Evolutionary conservation across 2,888 invertebrate species (phyloP).

Genomic region (Sesia bembeciformis): DNA sequence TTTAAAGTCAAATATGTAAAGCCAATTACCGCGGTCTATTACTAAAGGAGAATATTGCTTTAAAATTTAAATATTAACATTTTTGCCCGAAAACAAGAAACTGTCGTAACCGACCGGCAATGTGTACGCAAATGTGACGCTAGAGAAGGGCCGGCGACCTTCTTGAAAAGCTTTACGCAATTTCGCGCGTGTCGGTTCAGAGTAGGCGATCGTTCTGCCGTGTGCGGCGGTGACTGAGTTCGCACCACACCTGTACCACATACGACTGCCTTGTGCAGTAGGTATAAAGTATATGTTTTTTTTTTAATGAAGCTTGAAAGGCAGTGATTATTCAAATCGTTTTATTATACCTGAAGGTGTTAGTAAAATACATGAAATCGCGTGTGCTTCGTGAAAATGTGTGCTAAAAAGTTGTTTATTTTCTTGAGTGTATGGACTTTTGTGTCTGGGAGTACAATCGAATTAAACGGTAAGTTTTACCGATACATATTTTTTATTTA

Average conservation of each 20-base stretch:
- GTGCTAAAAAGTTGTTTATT: neutral
- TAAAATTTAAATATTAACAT: neutral
- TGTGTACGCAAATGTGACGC: neutral
- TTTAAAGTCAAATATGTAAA: neutral
- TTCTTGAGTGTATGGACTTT: neutral
- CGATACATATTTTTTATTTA: neutral
- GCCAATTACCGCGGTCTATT: neutral
- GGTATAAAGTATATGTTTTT: too few relatives aligned
- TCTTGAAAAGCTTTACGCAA: neutral
- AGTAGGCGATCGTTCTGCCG: too few relatives aligned
- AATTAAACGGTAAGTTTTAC: neutral
- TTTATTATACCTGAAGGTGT: too few relatives aligned
- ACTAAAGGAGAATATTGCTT: neutral
- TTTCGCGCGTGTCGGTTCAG: neutral
- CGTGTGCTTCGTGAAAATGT: neutral
- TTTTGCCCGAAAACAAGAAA: neutral
- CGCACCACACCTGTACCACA: too few relatives aligned
- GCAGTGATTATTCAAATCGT: too few relatives aligned
- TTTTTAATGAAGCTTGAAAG: too few relatives aligned
- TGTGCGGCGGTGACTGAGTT: too few relatives aligned
- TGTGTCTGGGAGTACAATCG: neutral
- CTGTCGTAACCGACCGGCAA: neutral
- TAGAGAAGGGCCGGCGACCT: neutral
- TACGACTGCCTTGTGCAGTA: too few relatives aligned
- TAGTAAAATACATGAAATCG: too few relatives aligned